These are phyloP conservation scores for Hirtodrosophila trivittata DNA, from an alignment of 2,888 invertebrate genomes.

Conservation along the genomic window DNA sequence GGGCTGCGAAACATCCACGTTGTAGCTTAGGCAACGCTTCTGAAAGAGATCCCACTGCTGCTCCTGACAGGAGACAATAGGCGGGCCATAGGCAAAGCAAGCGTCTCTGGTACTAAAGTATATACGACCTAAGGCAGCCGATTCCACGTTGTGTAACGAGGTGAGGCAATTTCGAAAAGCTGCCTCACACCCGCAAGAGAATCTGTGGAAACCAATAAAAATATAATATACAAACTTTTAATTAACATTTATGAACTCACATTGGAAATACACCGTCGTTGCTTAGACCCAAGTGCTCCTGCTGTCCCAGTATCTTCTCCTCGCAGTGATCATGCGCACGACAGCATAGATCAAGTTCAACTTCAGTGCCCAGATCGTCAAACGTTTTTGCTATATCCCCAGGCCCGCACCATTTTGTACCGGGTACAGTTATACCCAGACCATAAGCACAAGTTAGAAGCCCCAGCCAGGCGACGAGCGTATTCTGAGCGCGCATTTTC, in stretches of 20 bases:
- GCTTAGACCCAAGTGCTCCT: conserved; percentile 43
- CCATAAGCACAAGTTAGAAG: conserved; percentile 19
- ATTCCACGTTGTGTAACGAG: conserved; percentile 54
- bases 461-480: conserved; percentile 22
- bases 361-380: conserved; percentile 86
- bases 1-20: conserved; percentile 49
- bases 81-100: conserved; percentile 72
- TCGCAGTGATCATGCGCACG: conserved; percentile 88
- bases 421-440: conserved; percentile 85
- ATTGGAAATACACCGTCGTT: conserved; percentile 64
- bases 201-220: conserved; percentile 54
- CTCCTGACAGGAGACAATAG: conserved; percentile 62
- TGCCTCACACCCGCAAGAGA: conserved; percentile 75
- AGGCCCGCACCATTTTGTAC: conserved; percentile 96
- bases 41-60: conserved; percentile 54
- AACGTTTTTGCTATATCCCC: conserved; percentile 91
- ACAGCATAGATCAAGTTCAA: conserved; percentile 91
- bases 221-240: neutral
- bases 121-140: conserved; percentile 69
- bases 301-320: conserved; percentile 72
- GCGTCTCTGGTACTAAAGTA: conserved; percentile 64
- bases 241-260: conserved; percentile 40
- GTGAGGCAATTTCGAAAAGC: conserved; percentile 70
- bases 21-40: conserved; percentile 71
- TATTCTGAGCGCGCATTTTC: conserved; percentile 35